Conservation (phyloP, 2,113 vertebrate species). For the Polypterus bichir region DNA sequence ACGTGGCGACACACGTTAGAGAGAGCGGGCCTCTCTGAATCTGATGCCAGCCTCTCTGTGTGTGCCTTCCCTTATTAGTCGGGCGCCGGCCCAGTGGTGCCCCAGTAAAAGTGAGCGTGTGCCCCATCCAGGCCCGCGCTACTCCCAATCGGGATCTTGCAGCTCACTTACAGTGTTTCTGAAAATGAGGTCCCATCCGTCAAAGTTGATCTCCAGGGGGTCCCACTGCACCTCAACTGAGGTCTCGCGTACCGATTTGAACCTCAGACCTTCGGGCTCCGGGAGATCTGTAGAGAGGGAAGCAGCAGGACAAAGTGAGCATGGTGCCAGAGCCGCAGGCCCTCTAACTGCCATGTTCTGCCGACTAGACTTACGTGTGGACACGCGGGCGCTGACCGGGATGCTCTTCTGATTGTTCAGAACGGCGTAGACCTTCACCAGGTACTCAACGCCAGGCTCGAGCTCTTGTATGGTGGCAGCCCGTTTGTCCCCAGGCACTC, state of each 20-base stretch:
- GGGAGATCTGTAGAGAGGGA: slow-evolving; percentile 64
- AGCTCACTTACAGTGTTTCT: slow-evolving; percentile 64
- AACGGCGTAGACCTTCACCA: slow-evolving; percentile 85
- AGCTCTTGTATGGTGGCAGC: slow-evolving; percentile 71
- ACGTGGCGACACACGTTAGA: too few relatives aligned
- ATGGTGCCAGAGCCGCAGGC: too few relatives aligned
- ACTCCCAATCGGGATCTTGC: too few relatives aligned
- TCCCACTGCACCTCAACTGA: slow-evolving; percentile 94
- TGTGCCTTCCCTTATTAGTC: too few relatives aligned
- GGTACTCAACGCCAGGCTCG: slow-evolving; percentile 88
- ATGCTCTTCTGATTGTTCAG: slow-evolving; percentile 85
- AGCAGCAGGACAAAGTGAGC: neutral
- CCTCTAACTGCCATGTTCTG: neutral
- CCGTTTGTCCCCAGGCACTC: slow-evolving; percentile 73
- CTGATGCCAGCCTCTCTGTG: neutral
- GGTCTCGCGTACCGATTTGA: slow-evolving; percentile 84
- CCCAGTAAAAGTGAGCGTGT: too few relatives aligned
- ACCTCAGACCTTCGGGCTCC: slow-evolving; percentile 83
- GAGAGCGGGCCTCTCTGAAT: too few relatives aligned
- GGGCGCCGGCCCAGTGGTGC: too few relatives aligned
- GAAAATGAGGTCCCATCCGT: slow-evolving; percentile 92
- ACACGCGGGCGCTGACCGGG: slow-evolving; percentile 82
- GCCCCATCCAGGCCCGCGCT: too few relatives aligned
- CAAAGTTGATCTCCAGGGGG: slow-evolving; percentile 79
- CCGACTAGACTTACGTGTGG: slow-evolving; percentile 63